These are phyloP conservation scores for Callyntrura guangdongensis DNA, from an alignment of 2,888 invertebrate species.

Conservation along the genomic window DNA sequence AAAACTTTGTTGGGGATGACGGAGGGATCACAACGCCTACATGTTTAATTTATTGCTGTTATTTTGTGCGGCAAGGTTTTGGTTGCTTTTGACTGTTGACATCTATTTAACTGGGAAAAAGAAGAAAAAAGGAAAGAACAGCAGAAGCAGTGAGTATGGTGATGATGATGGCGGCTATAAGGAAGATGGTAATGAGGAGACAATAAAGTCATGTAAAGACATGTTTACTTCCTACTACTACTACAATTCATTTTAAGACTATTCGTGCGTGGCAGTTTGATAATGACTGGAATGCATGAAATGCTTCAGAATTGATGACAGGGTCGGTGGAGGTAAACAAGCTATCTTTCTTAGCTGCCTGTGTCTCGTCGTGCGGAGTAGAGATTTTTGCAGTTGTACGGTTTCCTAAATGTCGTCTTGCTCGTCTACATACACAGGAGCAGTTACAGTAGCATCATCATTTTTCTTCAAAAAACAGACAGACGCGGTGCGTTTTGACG, in stretches of 20 bases:
- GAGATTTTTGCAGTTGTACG: neutral
- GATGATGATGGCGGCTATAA: no score
- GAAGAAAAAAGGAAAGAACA: neutral
- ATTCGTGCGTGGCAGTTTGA: slow-evolving; percentile 34
- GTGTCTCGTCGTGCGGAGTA: neutral
- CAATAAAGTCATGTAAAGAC: no score
- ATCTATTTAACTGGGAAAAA: neutral
- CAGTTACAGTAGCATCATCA: neutral
- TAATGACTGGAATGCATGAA: slow-evolving; percentile 46
- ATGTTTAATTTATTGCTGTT: neutral
- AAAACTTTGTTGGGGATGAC: neutral
- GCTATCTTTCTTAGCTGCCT: neutral
- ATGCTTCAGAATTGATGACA: slow-evolving; percentile 33
- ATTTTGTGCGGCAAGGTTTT: neutral
- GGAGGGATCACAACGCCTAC: neutral
- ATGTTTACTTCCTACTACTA: neutral
- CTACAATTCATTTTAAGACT: neutral
- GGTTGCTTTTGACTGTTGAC: neutral
- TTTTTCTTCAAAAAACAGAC: neutral
- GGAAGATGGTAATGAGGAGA: no score
- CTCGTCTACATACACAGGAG: neutral
- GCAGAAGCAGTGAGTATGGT: no score
- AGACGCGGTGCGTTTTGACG: neutral
- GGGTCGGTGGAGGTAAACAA: neutral
- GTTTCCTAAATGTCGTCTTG: neutral